Evolutionary conservation across 1,140 invertebrate species (phyloP).

Genomic region (Drosophila elegans): DNA sequence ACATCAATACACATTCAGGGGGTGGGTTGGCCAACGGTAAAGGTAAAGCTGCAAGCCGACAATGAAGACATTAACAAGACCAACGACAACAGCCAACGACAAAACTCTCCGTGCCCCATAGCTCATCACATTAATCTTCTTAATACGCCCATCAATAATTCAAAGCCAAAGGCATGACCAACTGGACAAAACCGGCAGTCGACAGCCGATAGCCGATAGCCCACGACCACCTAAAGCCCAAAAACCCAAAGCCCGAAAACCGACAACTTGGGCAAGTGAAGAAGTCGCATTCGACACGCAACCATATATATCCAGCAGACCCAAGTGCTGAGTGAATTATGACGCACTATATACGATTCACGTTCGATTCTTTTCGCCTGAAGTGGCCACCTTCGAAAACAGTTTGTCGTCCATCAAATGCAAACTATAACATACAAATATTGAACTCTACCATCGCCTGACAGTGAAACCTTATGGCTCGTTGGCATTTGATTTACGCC

Average conservation of each 20-base stretch:
- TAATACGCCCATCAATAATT: constrained; percentile 84
- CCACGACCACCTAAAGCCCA: not conserved
- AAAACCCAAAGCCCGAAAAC: constrained; percentile 17
- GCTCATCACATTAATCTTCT: constrained; percentile 83
- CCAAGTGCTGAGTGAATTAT: constrained; percentile 76
- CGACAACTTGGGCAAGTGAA: constrained; percentile 54
- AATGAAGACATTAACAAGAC: constrained; percentile 83
- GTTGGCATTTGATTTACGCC: constrained; percentile 71
- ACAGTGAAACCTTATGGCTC: constrained; percentile 78
- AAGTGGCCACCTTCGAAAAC: constrained; percentile 64
- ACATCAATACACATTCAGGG: constrained; percentile 30
- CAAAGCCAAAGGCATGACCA: constrained; percentile 79
- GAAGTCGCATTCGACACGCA: constrained; percentile 65
- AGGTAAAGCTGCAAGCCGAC: constrained; percentile 74
- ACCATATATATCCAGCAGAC: constrained; percentile 40
- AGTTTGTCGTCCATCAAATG: constrained; percentile 79
- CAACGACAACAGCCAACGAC: constrained; percentile 74
- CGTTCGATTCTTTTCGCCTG: constrained; percentile 38
- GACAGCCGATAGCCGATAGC: too few relatives aligned
- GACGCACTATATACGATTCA: constrained; percentile 57
- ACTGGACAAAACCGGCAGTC: constrained; percentile 27
- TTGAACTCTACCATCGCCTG: constrained; percentile 55
- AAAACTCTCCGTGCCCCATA: constrained; percentile 67
- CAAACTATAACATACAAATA: constrained; percentile 72
- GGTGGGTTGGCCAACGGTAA: constrained; percentile 45